phyloP scores from a whole-genome alignment of 2,888 invertebrate genomes.

The Drosophila neotestacea region DNA sequence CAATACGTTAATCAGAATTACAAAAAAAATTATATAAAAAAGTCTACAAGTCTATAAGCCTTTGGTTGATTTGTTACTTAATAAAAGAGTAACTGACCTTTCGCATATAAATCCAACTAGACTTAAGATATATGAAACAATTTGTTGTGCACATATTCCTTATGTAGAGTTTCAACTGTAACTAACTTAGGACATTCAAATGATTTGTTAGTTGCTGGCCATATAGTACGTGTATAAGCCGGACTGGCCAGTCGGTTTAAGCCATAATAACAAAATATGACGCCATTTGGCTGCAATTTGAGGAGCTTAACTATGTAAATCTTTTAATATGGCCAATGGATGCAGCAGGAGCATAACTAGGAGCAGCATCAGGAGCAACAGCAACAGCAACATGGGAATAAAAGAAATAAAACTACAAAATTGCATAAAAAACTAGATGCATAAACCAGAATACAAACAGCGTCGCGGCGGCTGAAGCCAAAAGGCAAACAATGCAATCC shows the following conservation, averaged over 20 bases:
- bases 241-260: conserved; percentile 38
- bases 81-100: neutral
- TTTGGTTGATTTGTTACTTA: neutral
- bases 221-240: conserved; percentile 13
- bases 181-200: conserved; percentile 16
- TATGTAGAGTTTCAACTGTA: conserved; percentile 19
- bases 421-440: conserved; percentile 63
- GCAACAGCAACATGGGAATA: neutral
- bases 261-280: conserved; percentile 66
- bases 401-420: conserved; percentile 46
- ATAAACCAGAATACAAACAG: conserved; percentile 77
- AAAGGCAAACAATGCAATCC: conserved; percentile 78
- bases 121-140: neutral
- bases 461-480: conserved; percentile 64
- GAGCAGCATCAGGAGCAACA: conserved; percentile 7
- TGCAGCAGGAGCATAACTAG: conserved; percentile 24
- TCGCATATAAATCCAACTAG: neutral
- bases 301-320: conserved; percentile 75
- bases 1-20: no score
- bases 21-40: no score
- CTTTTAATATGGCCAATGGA: conserved; percentile 74
- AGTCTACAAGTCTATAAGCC: no score
- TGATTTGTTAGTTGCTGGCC: conserved; percentile 45
- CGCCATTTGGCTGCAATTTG: conserved; percentile 65
- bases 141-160: neutral